Base-by-base conservation (phyloP, 2,113 vertebrate species). In the Indri indri region DNA sequence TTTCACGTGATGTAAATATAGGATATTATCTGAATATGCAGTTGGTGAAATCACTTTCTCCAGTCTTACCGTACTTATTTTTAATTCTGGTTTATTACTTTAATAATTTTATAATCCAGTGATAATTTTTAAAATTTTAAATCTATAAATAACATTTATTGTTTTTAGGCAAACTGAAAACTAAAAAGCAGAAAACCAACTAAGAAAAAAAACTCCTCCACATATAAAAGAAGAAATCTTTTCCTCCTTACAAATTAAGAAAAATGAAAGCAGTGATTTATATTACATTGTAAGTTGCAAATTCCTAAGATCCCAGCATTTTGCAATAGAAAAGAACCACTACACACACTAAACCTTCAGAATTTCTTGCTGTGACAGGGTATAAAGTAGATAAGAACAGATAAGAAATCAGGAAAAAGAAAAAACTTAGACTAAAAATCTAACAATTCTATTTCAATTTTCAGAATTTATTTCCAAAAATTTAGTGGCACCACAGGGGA, bases 401-500 rank as follows among this genome's bases (percentile, higher is more conserved):
- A 32, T 90, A 65, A 96, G 50, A 92, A 88, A 92, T 63, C 13
- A 86, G 42, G 25, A 57, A 47, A 76, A 74, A 96, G 52, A 97
- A 85, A 98, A 98, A 96, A 93, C n/a, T 85, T 98, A 98, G 95
- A 97, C 68, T 90, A 76, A 97, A 97, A 97, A 94, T 97, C 95
- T 97, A 98, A 98, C 91, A 98, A 97, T 98, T 98, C 94, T 97
- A 98, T 98, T 98, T 98, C 90, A 98, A 97, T 91, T 97, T 98
- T 98, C 94, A 97, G 94, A 97, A 88, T 97, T 98, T 97, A 98
- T 98, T 98, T 98, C 96, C 90, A 94, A 77, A 98, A 98, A 96
- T 98, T 96, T 98, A 97, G 97, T 98, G 98, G 98, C 98, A 98
- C 97, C 98, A 98, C 98, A 98, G 98, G 99, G 99, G 98, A 99